phyloP scores from a whole-genome alignment of 2,113 vertebrate genomes.

The Eurystomus gularis region DNA sequence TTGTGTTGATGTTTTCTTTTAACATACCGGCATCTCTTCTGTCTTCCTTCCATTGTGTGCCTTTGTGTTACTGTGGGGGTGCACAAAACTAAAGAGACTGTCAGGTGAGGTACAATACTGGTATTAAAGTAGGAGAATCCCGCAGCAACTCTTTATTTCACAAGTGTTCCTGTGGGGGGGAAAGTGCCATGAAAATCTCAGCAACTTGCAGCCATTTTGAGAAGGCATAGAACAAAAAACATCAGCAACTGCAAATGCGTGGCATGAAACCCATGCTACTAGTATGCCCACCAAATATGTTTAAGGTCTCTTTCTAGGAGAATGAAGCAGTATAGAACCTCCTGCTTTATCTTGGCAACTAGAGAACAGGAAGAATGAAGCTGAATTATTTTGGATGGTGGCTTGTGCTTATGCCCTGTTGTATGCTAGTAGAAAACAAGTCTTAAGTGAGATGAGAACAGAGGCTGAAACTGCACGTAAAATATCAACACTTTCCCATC shows the following conservation, averaged over 20 bases:
- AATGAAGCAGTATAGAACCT: not conserved
- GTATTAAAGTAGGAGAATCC: not conserved
- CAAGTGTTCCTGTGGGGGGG: not conserved
- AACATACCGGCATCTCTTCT: not conserved
- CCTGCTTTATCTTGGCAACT: not conserved
- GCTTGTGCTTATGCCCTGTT: fast-evolving
- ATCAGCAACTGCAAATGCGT: not conserved
- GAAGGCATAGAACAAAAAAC: not conserved
- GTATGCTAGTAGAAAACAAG: not conserved
- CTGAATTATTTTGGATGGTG: not conserved
- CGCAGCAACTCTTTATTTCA: not conserved
- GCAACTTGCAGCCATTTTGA: not conserved
- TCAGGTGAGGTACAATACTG: not conserved
- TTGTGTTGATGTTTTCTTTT: not conserved
- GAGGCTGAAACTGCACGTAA: not conserved
- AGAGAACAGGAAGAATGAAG: not conserved
- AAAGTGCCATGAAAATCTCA: not conserved
- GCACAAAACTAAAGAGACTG: not conserved
- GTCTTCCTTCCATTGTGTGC: not conserved
- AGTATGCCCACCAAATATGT: not conserved
- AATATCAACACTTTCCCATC: not conserved
- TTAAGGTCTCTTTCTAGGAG: not conserved
- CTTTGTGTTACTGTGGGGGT: fast-evolving
- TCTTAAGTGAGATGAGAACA: not conserved
- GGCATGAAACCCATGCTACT: not conserved